A percentile compares a stretch with the other conserved stretches of the same genome.
Conservation (phyloP, 2,113 vertebrate species). For the Natator depressus region DNA sequence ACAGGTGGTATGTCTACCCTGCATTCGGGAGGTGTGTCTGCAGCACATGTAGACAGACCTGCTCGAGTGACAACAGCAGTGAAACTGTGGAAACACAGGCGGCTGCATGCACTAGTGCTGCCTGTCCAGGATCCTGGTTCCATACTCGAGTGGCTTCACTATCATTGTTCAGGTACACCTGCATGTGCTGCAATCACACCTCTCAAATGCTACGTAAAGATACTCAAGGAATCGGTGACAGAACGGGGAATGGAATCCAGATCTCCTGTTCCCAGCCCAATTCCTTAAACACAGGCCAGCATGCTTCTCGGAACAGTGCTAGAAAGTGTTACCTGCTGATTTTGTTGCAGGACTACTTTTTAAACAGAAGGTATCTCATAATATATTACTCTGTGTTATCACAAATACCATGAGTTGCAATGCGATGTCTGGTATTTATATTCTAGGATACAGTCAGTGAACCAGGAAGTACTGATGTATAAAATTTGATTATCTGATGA, state of each 20-base stretch:
- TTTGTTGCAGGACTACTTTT: not conserved
- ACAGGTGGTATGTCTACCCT: too few relatives aligned
- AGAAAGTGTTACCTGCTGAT: not conserved
- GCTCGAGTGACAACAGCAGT: not conserved
- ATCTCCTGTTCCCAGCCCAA: not conserved
- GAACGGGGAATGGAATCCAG: not conserved
- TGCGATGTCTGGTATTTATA: not conserved
- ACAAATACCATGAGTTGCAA: not conserved
- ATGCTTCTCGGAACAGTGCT: not conserved
- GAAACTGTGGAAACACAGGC: not conserved
- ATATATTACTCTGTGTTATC: not conserved
- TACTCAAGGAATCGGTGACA: not conserved
- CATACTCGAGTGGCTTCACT: not conserved
- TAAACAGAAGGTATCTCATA: not conserved
- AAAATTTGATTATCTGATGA: slow-evolving; percentile 1
- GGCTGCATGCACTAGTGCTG: not conserved
- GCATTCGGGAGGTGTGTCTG: too few relatives aligned
- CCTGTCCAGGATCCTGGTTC: not conserved
- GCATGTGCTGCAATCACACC: too few relatives aligned
- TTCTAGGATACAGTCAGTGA: not conserved
- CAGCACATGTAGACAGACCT: not conserved
- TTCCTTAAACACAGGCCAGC: not conserved
- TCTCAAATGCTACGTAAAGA: too few relatives aligned
- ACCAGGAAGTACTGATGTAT: not conserved
- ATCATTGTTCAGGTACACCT: not conserved